phyloP scores from a whole-genome alignment of 2,113 vertebrate species.

The Stegostoma tigrinum region DNA sequence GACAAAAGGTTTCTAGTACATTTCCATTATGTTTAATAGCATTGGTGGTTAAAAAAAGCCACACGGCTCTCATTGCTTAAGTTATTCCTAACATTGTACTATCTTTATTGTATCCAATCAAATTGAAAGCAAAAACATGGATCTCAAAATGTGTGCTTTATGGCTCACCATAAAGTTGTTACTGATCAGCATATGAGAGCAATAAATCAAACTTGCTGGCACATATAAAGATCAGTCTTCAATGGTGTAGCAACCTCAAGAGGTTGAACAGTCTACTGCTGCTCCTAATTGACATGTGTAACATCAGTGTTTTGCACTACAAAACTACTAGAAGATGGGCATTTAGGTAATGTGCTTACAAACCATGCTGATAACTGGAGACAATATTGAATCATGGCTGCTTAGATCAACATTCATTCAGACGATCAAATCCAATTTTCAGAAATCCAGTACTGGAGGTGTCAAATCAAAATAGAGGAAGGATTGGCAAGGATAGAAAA shows the following conservation, averaged over 20 bases:
- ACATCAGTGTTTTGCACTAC: not conserved
- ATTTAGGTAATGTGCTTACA: not conserved
- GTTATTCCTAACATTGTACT: not conserved
- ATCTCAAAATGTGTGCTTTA: not conserved
- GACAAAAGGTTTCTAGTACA: not conserved
- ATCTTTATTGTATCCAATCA: not conserved
- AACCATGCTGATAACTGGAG: not conserved
- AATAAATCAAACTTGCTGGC: not conserved
- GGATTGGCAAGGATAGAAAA: not conserved
- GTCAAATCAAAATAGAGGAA: not conserved
- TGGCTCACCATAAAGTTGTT: not conserved
- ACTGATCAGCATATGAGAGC: not conserved
- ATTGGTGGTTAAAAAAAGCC: not conserved
- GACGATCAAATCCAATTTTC: not conserved
- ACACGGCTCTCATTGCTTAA: not conserved
- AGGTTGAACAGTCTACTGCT: too few species aligned
- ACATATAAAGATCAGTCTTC: not conserved
- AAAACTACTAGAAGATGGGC: not conserved
- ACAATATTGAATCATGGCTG: not conserved
- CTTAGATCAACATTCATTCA: not conserved
- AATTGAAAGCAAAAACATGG: not conserved
- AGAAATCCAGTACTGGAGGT: not conserved
- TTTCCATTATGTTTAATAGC: not conserved
- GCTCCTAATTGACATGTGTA: too few species aligned
- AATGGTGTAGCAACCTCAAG: too few species aligned